These are phyloP conservation scores for Potamarius usumacintae DNA, from an alignment of 2,113 vertebrate genomes.

Conservation along the genomic window DNA sequence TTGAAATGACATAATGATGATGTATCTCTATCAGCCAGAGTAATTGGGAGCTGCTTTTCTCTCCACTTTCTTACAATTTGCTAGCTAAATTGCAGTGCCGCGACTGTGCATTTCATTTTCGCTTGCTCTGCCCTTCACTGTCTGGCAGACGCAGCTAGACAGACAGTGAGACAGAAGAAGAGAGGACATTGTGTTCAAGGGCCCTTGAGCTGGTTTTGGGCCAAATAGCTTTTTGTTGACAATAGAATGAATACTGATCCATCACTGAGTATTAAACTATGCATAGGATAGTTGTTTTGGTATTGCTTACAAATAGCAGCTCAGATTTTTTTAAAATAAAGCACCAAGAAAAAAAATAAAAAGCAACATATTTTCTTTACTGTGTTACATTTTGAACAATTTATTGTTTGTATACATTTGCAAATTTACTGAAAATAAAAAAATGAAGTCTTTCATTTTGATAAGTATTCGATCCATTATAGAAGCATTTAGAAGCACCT, in stretches of 20 bases:
- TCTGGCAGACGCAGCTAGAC: constrained; percentile 21
- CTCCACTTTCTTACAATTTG: constrained; percentile 46
- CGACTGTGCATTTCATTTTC: constrained; percentile 45
- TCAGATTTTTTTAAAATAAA: background rate
- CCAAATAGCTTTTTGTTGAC: constrained; percentile 46
- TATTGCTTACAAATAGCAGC: background rate
- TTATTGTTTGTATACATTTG: background rate
- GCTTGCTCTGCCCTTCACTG: constrained; percentile 46
- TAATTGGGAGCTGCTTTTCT: constrained; percentile 55
- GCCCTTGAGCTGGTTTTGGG: constrained; percentile 38
- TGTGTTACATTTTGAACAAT: background rate
- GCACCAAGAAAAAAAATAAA: background rate
- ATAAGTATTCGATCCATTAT: background rate
- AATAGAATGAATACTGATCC: constrained; percentile 14
- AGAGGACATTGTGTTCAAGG: constrained; percentile 28
- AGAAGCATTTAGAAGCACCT: background rate
- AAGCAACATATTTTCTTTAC: background rate
- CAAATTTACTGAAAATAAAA: background rate
- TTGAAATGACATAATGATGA: constrained; percentile 53
- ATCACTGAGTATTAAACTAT: constrained; percentile 32
- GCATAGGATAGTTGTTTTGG: background rate
- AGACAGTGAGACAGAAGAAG: constrained; percentile 17
- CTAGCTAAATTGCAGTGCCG: constrained; percentile 42
- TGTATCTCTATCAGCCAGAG: constrained; percentile 54
- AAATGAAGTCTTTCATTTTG: background rate